Evolutionary conservation across 2,888 invertebrate species (phyloP), one percentile per base, ranked within the genome.

Genomic region (Anodontia alba): DNA sequence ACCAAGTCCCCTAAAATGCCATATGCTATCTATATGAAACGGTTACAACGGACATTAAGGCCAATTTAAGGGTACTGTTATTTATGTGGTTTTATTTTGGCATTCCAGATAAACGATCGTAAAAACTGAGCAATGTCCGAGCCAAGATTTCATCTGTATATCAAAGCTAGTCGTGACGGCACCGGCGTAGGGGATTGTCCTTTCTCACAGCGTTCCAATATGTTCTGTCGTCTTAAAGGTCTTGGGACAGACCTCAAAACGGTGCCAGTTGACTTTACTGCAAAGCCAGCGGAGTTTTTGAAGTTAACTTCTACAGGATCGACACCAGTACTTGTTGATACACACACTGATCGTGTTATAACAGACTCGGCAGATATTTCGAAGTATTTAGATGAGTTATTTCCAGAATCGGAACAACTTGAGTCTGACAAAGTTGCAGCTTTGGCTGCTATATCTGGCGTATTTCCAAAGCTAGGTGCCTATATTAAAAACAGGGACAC

Each of bases 121-220:
- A n/a, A n/a, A n/a, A n/a, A n/a, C n/a, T n/a, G n/a, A 46, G 15
- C 69, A 42, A 69, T 69, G 69, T n/a, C 69, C 5, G 66, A 54
- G 1, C 70, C 87, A 10, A 70, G 90, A 29, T 90, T 88, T 77
- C 78, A 87, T 20, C 76, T 90, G 29, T 88, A 84, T 78, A 86
- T 90, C 12, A 90, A 90, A 70, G 88, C 89, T 20, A 88, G 86
- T 7, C 81, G 86, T 62, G 87, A 88, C 73, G 89, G 88, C 2
- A 73, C 73, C 38, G 79, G 83, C 69, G 57, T 90, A 15, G 90
- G 90, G 0, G 90, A 90, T 66, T 90, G 90, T 74, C 90, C 90
- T 10, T 90, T 90, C 77, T 88, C 87, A 29, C 88, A 88, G 68
- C 68, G 86, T 29, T 87, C 75, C 0, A 68, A 77, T 49, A 89